These are phyloP conservation scores for Megamerina dolium DNA, from an alignment of 2,888 invertebrate genomes.

Conservation along the genomic window DNA sequence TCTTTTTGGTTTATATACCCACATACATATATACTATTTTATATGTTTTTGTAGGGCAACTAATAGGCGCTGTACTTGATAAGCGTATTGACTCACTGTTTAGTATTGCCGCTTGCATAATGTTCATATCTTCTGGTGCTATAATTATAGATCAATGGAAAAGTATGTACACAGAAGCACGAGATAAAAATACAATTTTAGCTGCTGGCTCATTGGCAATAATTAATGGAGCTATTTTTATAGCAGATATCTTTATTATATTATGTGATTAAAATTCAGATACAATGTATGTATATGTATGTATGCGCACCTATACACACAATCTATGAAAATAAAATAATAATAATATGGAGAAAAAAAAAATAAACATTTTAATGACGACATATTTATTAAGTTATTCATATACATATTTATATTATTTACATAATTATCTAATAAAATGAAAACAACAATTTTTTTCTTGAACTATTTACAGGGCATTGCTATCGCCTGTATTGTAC, in stretches of 20 bases:
- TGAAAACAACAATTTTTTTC: not conserved
- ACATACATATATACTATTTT: too few relatives aligned
- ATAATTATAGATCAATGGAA: constrained; percentile 36
- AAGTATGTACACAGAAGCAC: constrained; percentile 13
- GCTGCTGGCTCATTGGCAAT: constrained; percentile 32
- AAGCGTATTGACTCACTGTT: constrained; percentile 37
- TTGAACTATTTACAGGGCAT: constrained; percentile 29
- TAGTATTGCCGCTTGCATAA: constrained; percentile 29
- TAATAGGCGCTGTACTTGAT: constrained; percentile 31
- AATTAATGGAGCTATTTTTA: constrained; percentile 31
- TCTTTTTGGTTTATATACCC: too few relatives aligned
- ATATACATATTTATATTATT: not conserved
- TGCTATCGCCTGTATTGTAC: constrained; percentile 40
- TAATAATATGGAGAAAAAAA: not conserved
- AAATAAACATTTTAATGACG: not conserved
- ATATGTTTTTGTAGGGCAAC: too few relatives aligned
- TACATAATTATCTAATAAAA: constrained; percentile 3
- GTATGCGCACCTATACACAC: not conserved
- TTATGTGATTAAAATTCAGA: constrained; percentile 26
- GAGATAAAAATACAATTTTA: constrained; percentile 28
- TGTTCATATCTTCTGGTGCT: constrained; percentile 33
- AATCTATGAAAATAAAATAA: constrained; percentile 6
- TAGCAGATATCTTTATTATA: constrained; percentile 33
- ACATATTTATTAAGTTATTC: not conserved
- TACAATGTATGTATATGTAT: too few relatives aligned